These are phyloP conservation scores for Caenorhabditis sinica DNA, from an alignment of 2,888 invertebrate genomes.

Conservation along the genomic window DNA sequence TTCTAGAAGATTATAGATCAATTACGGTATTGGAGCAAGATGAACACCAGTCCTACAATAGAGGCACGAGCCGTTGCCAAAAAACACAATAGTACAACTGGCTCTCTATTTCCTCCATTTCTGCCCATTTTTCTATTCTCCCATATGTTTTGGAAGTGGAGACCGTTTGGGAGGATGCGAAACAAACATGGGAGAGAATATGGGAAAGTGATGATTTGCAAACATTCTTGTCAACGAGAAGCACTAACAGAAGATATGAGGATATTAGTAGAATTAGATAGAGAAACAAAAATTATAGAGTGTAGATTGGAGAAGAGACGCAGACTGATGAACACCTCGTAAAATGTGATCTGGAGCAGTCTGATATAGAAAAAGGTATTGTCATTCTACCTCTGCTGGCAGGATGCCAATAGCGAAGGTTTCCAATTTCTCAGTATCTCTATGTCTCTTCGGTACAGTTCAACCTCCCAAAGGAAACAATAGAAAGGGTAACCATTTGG, in stretches of 20 bases:
- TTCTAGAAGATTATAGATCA: conserved; percentile 13
- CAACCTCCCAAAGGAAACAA: conserved; percentile 35
- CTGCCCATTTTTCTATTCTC: conserved; percentile 14
- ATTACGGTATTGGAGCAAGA: conserved; percentile 17
- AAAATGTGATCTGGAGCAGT: conserved; percentile 14
- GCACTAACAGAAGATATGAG: conserved; percentile 16
- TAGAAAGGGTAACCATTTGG: conserved; percentile 44
- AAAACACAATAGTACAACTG: conserved; percentile 20
- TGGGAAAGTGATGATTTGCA: conserved; percentile 64
- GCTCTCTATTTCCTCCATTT: conserved; percentile 1
- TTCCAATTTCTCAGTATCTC: conserved; percentile 33
- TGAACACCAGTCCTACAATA: neutral
- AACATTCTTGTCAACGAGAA: conserved; percentile 34
- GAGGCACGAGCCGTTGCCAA: neutral
- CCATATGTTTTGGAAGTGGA: conserved; percentile 24
- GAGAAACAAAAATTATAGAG: conserved; percentile 7
- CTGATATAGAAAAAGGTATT: neutral
- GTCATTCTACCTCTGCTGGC: conserved; percentile 12
- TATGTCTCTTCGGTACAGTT: conserved; percentile 7
- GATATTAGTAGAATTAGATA: conserved; percentile 54
- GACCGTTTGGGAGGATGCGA: conserved; percentile 59
- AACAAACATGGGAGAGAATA: conserved; percentile 51
- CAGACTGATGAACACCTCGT: conserved; percentile 42
- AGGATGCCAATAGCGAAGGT: conserved; percentile 22
- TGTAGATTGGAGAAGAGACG: conserved; percentile 23